Evolutionary conservation across 2,797 vertebrate genomes (phyloP).

Genomic region (Karalla daura): DNA sequence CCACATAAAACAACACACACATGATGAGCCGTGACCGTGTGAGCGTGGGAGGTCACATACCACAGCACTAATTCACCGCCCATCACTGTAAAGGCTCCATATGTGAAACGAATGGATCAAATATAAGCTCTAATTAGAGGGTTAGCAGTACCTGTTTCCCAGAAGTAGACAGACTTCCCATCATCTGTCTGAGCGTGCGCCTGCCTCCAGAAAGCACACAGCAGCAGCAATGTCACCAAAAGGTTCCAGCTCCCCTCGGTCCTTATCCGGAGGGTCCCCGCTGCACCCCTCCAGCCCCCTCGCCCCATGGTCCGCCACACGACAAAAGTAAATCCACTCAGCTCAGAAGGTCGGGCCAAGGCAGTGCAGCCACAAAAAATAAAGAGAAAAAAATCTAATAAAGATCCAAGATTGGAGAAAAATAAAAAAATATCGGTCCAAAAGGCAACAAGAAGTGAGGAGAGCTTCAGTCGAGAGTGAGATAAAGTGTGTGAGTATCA

Average conservation of each 20-base stretch:
- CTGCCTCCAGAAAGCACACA: conserved; percentile 81
- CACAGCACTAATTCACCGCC: conserved; percentile 26
- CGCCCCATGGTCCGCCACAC: conserved; percentile 85
- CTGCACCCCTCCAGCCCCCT: conserved; percentile 74
- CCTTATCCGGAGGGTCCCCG: conserved; percentile 65
- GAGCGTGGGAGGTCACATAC: conserved; percentile 48
- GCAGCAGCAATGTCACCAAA: conserved; percentile 83
- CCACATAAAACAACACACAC: conserved; percentile 3
- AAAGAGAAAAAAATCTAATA: neutral
- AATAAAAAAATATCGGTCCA: conserved; percentile 28
- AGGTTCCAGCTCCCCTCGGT: conserved; percentile 66
- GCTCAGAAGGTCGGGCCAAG: conserved; percentile 59
- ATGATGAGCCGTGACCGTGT: conserved; percentile 19
- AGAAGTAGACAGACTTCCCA: conserved; percentile 91
- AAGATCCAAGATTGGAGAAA: too few relatives aligned
- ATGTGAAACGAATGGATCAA: conserved; percentile 40
- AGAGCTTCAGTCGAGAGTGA: conserved; percentile 37
- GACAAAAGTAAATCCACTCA: conserved; percentile 83
- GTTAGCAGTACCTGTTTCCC: conserved; percentile 91
- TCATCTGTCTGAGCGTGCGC: conserved; percentile 85
- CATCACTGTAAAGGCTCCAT: conserved; percentile 28
- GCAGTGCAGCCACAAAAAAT: conserved; percentile 16
- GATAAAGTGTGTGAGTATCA: conserved; percentile 15
- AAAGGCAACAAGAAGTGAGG: conserved; percentile 46
- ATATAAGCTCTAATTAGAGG: conserved; percentile 48